phyloP scores from a whole-genome alignment of 1,140 invertebrate genomes.

The Drosophila tsacasi region DNA sequence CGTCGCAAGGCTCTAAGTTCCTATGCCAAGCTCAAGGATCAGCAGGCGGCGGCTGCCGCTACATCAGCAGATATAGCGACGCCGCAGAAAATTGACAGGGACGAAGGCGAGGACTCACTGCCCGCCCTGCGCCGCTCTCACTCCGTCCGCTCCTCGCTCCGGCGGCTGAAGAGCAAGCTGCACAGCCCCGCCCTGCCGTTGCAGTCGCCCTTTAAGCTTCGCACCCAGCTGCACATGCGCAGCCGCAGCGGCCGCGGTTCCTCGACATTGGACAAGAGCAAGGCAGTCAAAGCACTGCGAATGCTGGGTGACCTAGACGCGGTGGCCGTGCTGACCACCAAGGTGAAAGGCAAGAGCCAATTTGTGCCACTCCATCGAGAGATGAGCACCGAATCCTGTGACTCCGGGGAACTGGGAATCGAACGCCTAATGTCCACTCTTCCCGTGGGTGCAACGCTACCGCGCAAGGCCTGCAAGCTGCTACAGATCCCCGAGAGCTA shows the following conservation, averaged over 20 bases:
- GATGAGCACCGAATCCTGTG: conserved; percentile 16
- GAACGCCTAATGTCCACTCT: conserved; percentile 71
- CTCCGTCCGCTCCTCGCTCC: conserved; percentile 90
- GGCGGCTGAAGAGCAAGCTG: conserved; percentile 86
- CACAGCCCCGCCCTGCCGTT: conserved; percentile 64
- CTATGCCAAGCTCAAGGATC: conserved; percentile 70
- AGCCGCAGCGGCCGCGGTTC: conserved; percentile 40
- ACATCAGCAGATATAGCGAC: conserved; percentile 68
- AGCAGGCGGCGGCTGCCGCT: conserved; percentile 61
- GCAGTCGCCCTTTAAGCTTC: conserved; percentile 80
- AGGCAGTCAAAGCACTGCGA: conserved; percentile 55
- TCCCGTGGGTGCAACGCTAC: conserved; percentile 63
- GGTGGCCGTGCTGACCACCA: conserved; percentile 63
- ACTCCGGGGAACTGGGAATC: conserved; percentile 59
- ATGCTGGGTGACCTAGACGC: conserved; percentile 67
- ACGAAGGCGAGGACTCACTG: conserved; percentile 46
- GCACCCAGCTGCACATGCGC: conserved; percentile 67
- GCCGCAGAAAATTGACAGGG: conserved; percentile 18
- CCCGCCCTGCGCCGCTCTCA: conserved; percentile 88
- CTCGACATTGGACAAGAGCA: conserved; percentile 53
- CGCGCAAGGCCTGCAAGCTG: conserved; percentile 77
- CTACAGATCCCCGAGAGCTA: conserved; percentile 78
- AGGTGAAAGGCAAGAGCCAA: conserved; percentile 61
- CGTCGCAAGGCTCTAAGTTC: conserved; percentile 66
- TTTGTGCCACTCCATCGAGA: conserved; percentile 55